Conservation (phyloP, 2,113 vertebrate genomes). For the Sceloporus undulatus region DNA sequence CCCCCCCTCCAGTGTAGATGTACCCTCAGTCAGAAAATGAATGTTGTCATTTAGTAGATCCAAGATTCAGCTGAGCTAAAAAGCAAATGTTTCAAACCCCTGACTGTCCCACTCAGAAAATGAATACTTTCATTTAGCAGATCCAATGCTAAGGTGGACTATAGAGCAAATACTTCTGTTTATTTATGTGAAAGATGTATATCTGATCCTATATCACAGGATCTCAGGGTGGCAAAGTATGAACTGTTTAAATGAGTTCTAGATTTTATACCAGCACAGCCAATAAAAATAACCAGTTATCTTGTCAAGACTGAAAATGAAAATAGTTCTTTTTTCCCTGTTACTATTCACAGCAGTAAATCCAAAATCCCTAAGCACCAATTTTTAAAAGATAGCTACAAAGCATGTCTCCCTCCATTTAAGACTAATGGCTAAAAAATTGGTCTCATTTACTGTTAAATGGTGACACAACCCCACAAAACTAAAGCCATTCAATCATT, state of each 20-base stretch:
- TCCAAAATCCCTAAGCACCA: conserved; percentile 50
- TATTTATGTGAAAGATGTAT: too few relatives aligned
- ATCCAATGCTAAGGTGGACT: conserved; percentile 24
- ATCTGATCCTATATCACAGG: too few relatives aligned
- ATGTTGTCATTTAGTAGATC: too few relatives aligned
- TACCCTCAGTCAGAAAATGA: too few relatives aligned
- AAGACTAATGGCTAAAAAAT: background rate
- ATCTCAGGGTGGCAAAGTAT: too few relatives aligned
- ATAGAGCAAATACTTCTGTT: background rate
- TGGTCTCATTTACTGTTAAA: background rate
- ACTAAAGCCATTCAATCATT: background rate
- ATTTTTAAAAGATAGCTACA: background rate
- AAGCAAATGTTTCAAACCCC: background rate
- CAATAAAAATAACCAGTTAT: background rate
- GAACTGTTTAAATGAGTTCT: too few relatives aligned
- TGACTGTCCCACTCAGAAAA: conserved; percentile 51
- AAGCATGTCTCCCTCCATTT: background rate
- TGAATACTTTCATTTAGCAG: conserved; percentile 3
- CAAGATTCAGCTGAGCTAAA: too few relatives aligned
- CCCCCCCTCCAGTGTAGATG: too few relatives aligned
- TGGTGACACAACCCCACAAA: conserved; percentile 4
- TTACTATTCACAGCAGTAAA: conserved; percentile 15
- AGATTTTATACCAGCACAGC: too few relatives aligned
- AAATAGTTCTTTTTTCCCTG: background rate
- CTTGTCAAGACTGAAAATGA: conserved; percentile 19